Evolutionary conservation across 1,140 invertebrate genomes (phyloP), one percentile per base, ranked within the genome.

Genomic region (Gerris buenoi): DNA sequence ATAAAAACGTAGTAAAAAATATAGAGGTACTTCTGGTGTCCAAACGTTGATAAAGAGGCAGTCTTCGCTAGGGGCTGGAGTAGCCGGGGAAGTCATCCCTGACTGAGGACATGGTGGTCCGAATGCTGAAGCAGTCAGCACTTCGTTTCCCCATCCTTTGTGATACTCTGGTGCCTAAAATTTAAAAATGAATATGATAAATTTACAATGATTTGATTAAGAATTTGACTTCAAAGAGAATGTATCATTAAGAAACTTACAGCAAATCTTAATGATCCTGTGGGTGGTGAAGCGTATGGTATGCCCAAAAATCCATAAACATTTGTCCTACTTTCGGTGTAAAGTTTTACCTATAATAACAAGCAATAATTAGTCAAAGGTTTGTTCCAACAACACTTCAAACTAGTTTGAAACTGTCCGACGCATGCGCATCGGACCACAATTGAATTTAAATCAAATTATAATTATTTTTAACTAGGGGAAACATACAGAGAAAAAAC

Each of bases 21-120:
- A n/a, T n/a, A n/a, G n/a, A n/a, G n/a, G n/a, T 71, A 79, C 79
- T 70, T 82, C 80, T 23, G 81, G 80, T 0, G 79, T 77, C 82
- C 82, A 83, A 57, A 83, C 78, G 67, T 83, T 83, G 14, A 83
- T 70, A 64, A 77, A 81, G 13, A 83, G 73, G 65, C 82, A 83
- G 71, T 83, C 79, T 73, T 83, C 82, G 65, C 75, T 72, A n/a
- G 71, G 76, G 63, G 67, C 27, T 14, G 68, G 67, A 1, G 58
- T 28, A 14, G 65, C 46, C 14, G 65, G 69, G 1, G 71, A 46
- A n/a, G 68, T 56, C 58, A 63, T 28, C 15, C 59, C 25, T 2
- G 79, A 76, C 68, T 83, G 81, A 2, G 80, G 79, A 69, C 82
- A 83, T 2, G 80, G 73, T 2, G 82, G 76, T 25, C 76, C 77